Base-by-base conservation (phyloP, 2,888 invertebrate species). In the Patella depressa region DNA sequence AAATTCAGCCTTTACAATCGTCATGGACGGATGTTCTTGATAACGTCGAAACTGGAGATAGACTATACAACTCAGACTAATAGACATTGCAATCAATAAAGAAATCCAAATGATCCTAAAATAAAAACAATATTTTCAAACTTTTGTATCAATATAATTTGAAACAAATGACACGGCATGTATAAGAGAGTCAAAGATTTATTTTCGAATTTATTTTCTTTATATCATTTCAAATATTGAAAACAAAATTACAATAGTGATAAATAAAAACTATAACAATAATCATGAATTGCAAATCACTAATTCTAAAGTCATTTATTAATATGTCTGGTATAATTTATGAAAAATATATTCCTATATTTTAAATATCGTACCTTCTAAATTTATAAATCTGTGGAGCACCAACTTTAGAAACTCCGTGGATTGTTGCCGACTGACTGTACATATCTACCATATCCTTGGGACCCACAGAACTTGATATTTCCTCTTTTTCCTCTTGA, bases 11-110 rank as follows among this genome's bases (percentile, higher is more conserved):
- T 70, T 70, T 17, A 73, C 71, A 15, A 77, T 53, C 5, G 77
- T 77, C 14, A 71, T 45, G 19, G 70, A 54, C 15, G 77, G 77
- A 29, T 73, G 34, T 17, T 24, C 19, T 3, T 57, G 17, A 70
- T 53, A 73, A 54, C 73, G 65, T 19, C 29, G 7, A 45, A 73
- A 55, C n/a, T 77, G 73, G 15, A 73, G 17, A 71, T 70, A 77
- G 2, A 71, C 24, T 7, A 73, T 34, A 7, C 29, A 9, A 29
- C 24, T 34, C 14, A 77, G 73, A n/a, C 69, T 17, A 55, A 53
- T 15, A 2, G 59, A 14, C 77, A 77, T 77, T 54, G 14, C 24
- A 14, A 77, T 2, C 11, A 77, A 15, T 57, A 77, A 29, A 15
- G 69, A 2, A 9, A 14, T 14, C 77, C 77, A 77, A 15, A 77